Conservation (phyloP, 2,888 invertebrate species). For the Omphaloscelis lunosa region DNA sequence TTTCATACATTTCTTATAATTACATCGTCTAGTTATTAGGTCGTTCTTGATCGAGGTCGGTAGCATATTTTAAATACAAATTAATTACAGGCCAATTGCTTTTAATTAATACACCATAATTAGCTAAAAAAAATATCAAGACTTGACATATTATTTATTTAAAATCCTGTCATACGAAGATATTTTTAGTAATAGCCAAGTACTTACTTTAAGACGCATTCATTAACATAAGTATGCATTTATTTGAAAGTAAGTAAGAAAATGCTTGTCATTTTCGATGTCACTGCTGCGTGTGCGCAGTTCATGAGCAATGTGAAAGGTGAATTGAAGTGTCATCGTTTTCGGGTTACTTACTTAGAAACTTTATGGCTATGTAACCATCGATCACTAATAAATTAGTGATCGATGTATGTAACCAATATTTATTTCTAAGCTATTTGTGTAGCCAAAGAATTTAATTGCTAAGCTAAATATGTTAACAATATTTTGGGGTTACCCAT, state of each 20-base stretch:
- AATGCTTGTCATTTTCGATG: conserved; percentile 39
- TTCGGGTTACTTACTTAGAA: conserved; percentile 5
- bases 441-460: background rate
- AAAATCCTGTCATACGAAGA: background rate
- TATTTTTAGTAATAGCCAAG: conserved; percentile 4
- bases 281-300: conserved; percentile 18
- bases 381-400: no score
- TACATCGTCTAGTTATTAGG: conserved; percentile 21
- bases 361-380: background rate
- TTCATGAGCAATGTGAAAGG: conserved; percentile 47
- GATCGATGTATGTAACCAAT: no score
- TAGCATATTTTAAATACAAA: conserved; percentile 12
- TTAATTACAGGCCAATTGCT: conserved; percentile 25
- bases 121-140: background rate
- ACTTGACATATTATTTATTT: background rate
- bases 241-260: conserved; percentile 38
- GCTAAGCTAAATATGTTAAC: background rate
- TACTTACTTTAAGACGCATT: background rate
- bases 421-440: background rate
- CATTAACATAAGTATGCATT: conserved; percentile 7
- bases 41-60: conserved; percentile 3
- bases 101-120: conserved; percentile 10
- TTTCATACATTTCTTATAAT: conserved; percentile 7
- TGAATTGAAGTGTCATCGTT: conserved; percentile 16
- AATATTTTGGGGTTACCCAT: background rate